A percentile compares a stretch with the other conserved stretches of the same genome.
These are phyloP conservation scores for Lissonota sp. DNA, from an alignment of 2,888 invertebrate species.

Conservation along the genomic window DNA sequence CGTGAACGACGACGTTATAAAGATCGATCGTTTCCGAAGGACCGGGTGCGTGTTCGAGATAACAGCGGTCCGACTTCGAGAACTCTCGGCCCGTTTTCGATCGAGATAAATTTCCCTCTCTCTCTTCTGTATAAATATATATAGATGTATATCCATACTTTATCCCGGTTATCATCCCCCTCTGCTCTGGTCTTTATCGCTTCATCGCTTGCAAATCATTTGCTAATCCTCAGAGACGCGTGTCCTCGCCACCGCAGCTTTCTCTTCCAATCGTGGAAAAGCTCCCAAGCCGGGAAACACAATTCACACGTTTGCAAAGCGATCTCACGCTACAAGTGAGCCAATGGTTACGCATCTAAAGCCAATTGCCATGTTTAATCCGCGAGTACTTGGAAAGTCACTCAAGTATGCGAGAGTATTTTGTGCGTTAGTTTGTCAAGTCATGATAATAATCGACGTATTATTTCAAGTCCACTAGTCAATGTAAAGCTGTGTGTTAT, in stretches of 20 bases:
- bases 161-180: neutral
- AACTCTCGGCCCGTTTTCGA: constrained; percentile 69
- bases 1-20: constrained; percentile 65
- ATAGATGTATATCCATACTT: neutral
- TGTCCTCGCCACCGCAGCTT: constrained; percentile 59
- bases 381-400: neutral
- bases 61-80: constrained; percentile 66
- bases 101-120: constrained; percentile 78
- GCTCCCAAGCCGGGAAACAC: neutral
- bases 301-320: neutral
- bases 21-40: constrained; percentile 68
- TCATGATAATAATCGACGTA: too few species aligned
- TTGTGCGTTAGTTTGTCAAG: neutral
- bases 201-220: constrained; percentile 78
- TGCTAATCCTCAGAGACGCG: constrained; percentile 76
- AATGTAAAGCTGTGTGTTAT: too few species aligned
- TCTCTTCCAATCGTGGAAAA: constrained; percentile 26
- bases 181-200: constrained; percentile 77
- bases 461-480: too few species aligned
- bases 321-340: neutral
- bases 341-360: neutral
- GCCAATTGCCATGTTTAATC: neutral
- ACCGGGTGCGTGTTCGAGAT: constrained; percentile 71
- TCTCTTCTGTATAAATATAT: neutral
- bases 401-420: neutral